These are phyloP conservation scores for Temnothorax ravouxi DNA, from an alignment of 2,888 invertebrate species.

Conservation along the genomic window DNA sequence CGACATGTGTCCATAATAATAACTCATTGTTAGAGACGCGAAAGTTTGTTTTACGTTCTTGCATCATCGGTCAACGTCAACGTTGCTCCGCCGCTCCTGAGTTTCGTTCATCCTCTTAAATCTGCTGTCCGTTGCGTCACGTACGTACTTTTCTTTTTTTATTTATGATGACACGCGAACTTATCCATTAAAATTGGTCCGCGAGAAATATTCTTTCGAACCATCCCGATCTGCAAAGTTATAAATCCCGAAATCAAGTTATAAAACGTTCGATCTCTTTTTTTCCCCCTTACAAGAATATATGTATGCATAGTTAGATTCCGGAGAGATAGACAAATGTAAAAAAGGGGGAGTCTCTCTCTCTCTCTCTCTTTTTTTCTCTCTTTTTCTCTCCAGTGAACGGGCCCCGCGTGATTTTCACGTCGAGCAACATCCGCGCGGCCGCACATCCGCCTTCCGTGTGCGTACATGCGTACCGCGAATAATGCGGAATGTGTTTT, in stretches of 20 bases:
- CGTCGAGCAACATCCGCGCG: slow-evolving; percentile 41
- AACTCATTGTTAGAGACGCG: slow-evolving; percentile 20
- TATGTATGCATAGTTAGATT: neutral
- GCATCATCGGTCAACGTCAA: slow-evolving; percentile 51
- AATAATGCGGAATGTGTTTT: slow-evolving; percentile 68
- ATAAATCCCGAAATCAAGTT: neutral
- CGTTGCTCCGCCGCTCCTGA: neutral
- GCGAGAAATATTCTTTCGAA: slow-evolving; percentile 11
- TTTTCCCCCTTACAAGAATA: too few relatives aligned
- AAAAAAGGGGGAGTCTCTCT: neutral
- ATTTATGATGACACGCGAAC: neutral
- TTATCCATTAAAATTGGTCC: neutral
- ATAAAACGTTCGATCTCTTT: neutral
- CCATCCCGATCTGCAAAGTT: too few relatives aligned
- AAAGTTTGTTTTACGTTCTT: slow-evolving; percentile 32
- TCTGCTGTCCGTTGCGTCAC: neutral
- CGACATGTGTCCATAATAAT: slow-evolving; percentile 23
- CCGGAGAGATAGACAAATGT: neutral
- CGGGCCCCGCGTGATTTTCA: slow-evolving; percentile 27
- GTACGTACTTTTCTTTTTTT: neutral
- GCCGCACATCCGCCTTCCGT: slow-evolving; percentile 56
- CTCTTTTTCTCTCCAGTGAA: slow-evolving; percentile 7
- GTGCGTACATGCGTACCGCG: slow-evolving; percentile 65
- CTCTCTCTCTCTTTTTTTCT: neutral
- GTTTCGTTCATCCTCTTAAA: slow-evolving; percentile 29